Evolutionary conservation across 2,888 invertebrate genomes (phyloP).

Genomic region (Eurois occulta): DNA sequence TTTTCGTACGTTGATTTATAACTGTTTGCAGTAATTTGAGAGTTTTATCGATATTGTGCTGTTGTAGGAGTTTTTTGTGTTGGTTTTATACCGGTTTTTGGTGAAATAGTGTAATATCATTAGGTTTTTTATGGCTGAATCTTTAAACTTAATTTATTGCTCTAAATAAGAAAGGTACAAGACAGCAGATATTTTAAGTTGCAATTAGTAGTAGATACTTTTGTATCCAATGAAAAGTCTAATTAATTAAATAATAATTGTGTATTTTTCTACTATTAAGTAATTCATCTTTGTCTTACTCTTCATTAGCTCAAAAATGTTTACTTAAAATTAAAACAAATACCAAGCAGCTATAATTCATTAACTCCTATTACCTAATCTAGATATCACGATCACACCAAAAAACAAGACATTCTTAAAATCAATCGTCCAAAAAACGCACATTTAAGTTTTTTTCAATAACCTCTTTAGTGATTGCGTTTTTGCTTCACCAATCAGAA

Average conservation of each 20-base stretch:
- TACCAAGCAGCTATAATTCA: slow-evolving; percentile 38
- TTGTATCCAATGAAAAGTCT: neutral
- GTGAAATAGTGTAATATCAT: slow-evolving; percentile 70
- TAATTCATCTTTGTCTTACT: too few species aligned
- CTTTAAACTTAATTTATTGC: slow-evolving; percentile 18
- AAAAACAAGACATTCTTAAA: slow-evolving; percentile 49
- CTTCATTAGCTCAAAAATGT: neutral
- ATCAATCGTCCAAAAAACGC: slow-evolving; percentile 53
- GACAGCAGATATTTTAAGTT: too few species aligned
- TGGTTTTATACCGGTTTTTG: slow-evolving; percentile 84
- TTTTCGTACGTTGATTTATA: slow-evolving; percentile 86
- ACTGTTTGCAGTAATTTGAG: slow-evolving; percentile 90
- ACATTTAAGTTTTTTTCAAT: slow-evolving; percentile 55
- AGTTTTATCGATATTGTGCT: slow-evolving; percentile 84
- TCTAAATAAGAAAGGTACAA: neutral
- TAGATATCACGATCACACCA: slow-evolving; percentile 51
- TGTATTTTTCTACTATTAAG: neutral
- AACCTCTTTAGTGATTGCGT: slow-evolving; percentile 65
- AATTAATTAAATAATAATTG: neutral
- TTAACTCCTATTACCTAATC: slow-evolving; percentile 37
- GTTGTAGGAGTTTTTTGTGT: slow-evolving; percentile 79
- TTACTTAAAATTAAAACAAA: neutral
- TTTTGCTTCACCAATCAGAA: slow-evolving; percentile 84
- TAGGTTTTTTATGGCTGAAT: slow-evolving; percentile 53
- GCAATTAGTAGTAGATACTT: too few species aligned